These are phyloP conservation scores for Corythaeola cristata DNA, from an alignment of 2,113 vertebrate species.

Conservation along the genomic window DNA sequence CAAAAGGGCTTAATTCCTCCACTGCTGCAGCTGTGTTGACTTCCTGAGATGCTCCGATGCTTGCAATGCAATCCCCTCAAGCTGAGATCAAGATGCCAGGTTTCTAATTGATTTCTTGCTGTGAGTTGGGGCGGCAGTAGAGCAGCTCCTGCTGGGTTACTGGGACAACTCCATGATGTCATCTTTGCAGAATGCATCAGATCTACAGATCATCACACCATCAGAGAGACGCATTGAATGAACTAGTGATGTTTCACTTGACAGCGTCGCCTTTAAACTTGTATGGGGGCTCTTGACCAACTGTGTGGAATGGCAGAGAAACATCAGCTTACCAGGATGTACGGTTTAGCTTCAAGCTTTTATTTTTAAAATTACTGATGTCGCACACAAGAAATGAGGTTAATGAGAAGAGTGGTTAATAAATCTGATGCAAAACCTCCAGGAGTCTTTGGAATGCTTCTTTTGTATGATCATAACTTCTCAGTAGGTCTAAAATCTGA, in stretches of 20 bases:
- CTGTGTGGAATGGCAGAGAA: neutral
- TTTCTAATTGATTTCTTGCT: neutral
- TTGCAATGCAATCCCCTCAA: neutral
- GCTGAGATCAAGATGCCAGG: fast-evolving
- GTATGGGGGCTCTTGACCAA: no score
- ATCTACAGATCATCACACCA: neutral
- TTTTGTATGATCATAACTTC: neutral
- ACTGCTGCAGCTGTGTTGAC: neutral
- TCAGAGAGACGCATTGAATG: neutral
- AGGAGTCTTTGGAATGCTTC: neutral
- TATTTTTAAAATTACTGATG: neutral
- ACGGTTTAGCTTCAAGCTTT: neutral
- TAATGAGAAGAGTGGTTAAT: neutral
- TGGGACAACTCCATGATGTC: neutral
- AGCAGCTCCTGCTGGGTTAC: neutral
- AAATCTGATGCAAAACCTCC: neutral
- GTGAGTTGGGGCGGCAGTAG: neutral
- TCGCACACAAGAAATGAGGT: neutral
- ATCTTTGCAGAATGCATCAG: neutral
- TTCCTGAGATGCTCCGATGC: neutral
- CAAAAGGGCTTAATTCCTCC: neutral
- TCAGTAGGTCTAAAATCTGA: neutral
- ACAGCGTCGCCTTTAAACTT: neutral
- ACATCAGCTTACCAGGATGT: neutral
- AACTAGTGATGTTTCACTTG: neutral